Evolutionary conservation across 2,888 invertebrate species (phyloP), one percentile per base, ranked within the genome.

Genomic region (Dioctria linearis): DNA sequence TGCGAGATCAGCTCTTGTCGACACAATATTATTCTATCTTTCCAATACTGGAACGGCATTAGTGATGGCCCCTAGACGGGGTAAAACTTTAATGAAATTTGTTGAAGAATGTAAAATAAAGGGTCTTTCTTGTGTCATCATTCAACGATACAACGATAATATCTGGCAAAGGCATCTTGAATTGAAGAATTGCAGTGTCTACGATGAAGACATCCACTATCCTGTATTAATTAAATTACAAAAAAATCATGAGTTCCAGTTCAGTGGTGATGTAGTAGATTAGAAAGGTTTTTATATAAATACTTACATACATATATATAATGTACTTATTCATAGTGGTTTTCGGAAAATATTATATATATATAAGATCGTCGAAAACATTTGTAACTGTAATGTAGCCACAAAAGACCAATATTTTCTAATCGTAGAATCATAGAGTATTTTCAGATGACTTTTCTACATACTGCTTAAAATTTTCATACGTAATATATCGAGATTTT

Each of bases 61-160:
- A 82, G 91, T 95, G 63, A 94, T 95, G 92, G 95, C 95, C 8
- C 95, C 95, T 2, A 90, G 91, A 82, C 91, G 96, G 65, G 94
- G 94, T 3, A 90, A 91, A 83, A 95, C 95, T 5, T 91, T 95
- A 84, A 91, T 93, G 73, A 90, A 91, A 83, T 95, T 95, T 87
- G 90, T 92, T 59, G 89, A 91, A 71, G 91, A 93, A 83, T 93
- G 94, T 46, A 86, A 90, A 79, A 88, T 88, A 81, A 90, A 90
- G 81, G 93, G 92, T 6, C 93, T 94, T 84, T 82, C 86, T 37
- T 92, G 92, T 79, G 89, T 90, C 61, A 89, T 92, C 82, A 88
- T 91, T 59, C 90, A 91, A 79, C 91, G 91, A 82, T 94, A 94
- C 87, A 92, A 93, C 86, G 89, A 90, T 66, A 88, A 90, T 82